Evolutionary conservation across 2,797 vertebrate species (phyloP), one percentile per base, ranked within the genome.

Genomic region (Picus viridis): DNA sequence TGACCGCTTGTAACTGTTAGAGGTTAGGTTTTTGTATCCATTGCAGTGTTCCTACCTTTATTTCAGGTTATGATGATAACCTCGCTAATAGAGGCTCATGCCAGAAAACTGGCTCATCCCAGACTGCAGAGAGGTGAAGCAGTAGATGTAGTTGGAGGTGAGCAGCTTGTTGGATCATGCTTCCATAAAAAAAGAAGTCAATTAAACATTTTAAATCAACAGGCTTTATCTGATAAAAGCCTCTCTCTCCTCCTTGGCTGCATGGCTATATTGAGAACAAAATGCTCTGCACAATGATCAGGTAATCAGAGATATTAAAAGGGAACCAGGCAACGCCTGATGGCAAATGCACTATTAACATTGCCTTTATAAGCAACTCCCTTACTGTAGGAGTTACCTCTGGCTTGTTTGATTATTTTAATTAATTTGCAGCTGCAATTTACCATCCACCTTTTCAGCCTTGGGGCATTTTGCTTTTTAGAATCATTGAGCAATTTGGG

Each of bases 401-500:
- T 90, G 91, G 57, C 36, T 90, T 87, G 30, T 85, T 92, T 95
- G 89, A 64, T 86, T 94, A 51, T 93, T 94, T 96, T 84, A 94
- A 95, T 96, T 95, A 90, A 94, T 96, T 96, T 91, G 84, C 87
- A 86, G 92, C 80, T 93, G 89, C 75, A 81, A 68, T 95, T 92
- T 96, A 24, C 83, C 57, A 81, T 84, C 53, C 32, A 80, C 20
- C 36, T 96, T 88, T 70, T 95, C 65, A 70, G 87, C 90, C 90
- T 78, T 45, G 29, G 53, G 90, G 74, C 69, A 8, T 73, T 62
- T 36, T 73, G 39, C 16, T 75, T 51, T 74, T 83, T 76, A 32
- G 73, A 77, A 74, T 83, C 10, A 0, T 32, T 86, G 71, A 92
- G 62, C 61, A 82, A 91, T 96, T 91, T 68, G 73, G 54, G 83